Evolutionary conservation across 2,797 vertebrate species (phyloP), one percentile per base, ranked within the genome.

Genomic region (Alfaro cultratus): DNA sequence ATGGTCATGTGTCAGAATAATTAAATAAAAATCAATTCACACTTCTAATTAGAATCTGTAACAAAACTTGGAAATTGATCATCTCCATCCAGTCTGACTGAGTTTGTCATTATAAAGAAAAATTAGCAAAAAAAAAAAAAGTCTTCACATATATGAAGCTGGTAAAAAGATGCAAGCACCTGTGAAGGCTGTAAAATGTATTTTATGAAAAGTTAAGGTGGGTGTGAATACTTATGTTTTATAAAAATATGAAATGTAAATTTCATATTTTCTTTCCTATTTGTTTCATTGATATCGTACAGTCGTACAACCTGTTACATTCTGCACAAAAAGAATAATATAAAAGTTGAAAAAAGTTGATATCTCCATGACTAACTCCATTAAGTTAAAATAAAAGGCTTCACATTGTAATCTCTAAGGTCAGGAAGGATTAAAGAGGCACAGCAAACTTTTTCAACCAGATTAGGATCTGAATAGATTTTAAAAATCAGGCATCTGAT

Each of bases 401-500:
- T 21, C n/a, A 81, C 73, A 83, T 90, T 87, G 3, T 60, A 43
- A 76, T 45, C 15, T 85, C 29, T 82, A 57, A 82, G 84, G 83
- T 87, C 82, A 73, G 31, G n/a, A 23, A 77, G 75, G 39, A 80
- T 45, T 78, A 51, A 71, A 80, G 39, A 34, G 76, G 75, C 80
- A 87, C 60, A 82, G 84, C 46, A 85, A 93, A 88, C 41, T 76
- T 83, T 47, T 62, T 77, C 91, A 83, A 89, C 88, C 79, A 75
- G 87, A 93, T 91, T 86, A 82, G 82, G 86, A 89, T 88, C 87
- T 83, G 86, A 89, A 83, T 85, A 82, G 84, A 90, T 84, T 76
- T 18, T 1, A 80, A 74, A 80, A 88, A 87, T 87, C 86, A 74
- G 81, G 47, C 70, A 79, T 90, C 41, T 81, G 26, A n/a, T 55